Evolutionary conservation across 2,888 invertebrate species (phyloP).

Genomic region (Cloeon dipterum): DNA sequence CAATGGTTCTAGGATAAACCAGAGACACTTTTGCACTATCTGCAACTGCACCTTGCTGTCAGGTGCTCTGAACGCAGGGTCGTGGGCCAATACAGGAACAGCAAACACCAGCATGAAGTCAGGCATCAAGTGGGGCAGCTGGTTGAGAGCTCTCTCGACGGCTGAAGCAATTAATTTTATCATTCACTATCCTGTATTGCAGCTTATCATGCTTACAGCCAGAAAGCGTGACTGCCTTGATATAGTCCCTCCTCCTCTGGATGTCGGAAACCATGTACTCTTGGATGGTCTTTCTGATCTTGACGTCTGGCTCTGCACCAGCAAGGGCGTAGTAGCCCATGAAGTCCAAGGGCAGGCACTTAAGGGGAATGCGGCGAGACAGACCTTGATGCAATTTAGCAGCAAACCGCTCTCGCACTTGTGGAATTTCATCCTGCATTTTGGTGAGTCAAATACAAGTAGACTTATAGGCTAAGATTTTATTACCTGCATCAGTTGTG

Average conservation of each 20-base stretch:
- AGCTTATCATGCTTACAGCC: conserved; percentile 23
- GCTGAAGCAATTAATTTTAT: conserved; percentile 1
- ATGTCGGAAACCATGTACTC: conserved; percentile 78
- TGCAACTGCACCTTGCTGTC: conserved; percentile 57
- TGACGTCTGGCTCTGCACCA: conserved; percentile 68
- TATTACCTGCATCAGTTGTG: conserved; percentile 72
- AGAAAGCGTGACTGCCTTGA: conserved; percentile 54
- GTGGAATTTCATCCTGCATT: conserved; percentile 32
- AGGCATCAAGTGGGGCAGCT: conserved; percentile 72
- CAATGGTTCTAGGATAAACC: conserved; percentile 86
- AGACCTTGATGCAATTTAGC: conserved; percentile 81
- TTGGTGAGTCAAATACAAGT: no score
- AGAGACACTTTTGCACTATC: conserved; percentile 63
- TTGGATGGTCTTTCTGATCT: conserved; percentile 39
- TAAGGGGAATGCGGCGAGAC: conserved; percentile 59
- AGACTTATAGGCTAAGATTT: no score
- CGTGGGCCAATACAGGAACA: conserved; percentile 88
- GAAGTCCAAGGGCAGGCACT: conserved; percentile 85
- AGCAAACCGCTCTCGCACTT: conserved; percentile 76
- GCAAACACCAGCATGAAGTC: conserved; percentile 95
- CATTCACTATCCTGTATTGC: no score
- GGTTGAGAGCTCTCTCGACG: conserved; percentile 45
- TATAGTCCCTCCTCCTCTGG: conserved; percentile 67
- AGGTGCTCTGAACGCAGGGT: conserved; percentile 56
- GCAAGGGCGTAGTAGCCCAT: conserved; percentile 87